These are phyloP conservation scores for Bombus cullumanus DNA, from an alignment of 1,140 invertebrate species.

Conservation along the genomic window DNA sequence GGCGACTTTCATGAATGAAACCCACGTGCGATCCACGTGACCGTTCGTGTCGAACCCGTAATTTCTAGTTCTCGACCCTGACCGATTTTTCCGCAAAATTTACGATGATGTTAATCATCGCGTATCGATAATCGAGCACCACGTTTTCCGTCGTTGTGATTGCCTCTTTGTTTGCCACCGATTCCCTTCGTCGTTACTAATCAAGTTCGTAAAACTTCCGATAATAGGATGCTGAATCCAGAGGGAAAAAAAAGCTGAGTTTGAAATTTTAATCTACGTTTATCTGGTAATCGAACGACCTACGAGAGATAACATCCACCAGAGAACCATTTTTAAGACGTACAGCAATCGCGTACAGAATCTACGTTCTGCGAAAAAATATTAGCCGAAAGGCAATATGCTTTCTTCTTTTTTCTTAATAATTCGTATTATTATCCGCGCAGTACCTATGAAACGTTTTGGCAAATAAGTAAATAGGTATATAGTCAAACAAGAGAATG, in stretches of 20 bases:
- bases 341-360: no score
- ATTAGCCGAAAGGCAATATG: no score
- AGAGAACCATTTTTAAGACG: no score
- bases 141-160: background rate
- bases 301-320: no score
- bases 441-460: background rate
- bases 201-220: no score
- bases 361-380: no score
- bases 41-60: slow-evolving; percentile 34
- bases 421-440: background rate
- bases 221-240: no score
- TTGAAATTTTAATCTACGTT: no score
- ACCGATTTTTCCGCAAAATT: background rate
- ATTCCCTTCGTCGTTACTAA: no score
- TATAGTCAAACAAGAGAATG: background rate
- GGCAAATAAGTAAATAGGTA: background rate
- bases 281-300: no score
- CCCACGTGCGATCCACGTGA: slow-evolving; percentile 72
- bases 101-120: background rate
- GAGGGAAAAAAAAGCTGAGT: no score
- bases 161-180: no score
- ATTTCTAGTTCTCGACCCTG: slow-evolving; percentile 4
- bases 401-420: background rate
- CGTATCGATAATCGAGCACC: background rate
- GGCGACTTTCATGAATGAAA: slow-evolving; percentile 72